Evolutionary conservation across 2,113 vertebrate species (phyloP), one percentile per base, ranked within the genome.

Genomic region (Aplodontia rufa): DNA sequence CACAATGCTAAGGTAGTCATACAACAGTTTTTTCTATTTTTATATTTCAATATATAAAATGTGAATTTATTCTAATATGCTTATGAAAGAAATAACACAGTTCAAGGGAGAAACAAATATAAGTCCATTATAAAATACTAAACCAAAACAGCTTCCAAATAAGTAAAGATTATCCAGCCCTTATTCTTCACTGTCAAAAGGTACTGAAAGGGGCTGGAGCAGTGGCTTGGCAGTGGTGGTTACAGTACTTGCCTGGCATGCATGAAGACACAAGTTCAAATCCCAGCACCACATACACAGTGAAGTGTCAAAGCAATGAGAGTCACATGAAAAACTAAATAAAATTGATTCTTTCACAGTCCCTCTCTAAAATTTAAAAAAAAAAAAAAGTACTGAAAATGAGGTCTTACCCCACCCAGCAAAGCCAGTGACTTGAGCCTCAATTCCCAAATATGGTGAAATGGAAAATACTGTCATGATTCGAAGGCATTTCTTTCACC

Each of bases 301-400:
- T n/a, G n/a, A n/a, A n/a, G n/a, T n/a, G n/a, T n/a, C n/a, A n/a
- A n/a, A n/a, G n/a, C n/a, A n/a, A n/a, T n/a, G n/a, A n/a, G n/a
- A n/a, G n/a, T n/a, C n/a, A n/a, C n/a, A n/a, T n/a, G n/a, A n/a
- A n/a, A n/a, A n/a, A n/a, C n/a, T n/a, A n/a, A n/a, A n/a, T n/a
- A n/a, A n/a, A n/a, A n/a, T n/a, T n/a, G n/a, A n/a, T n/a, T n/a
- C n/a, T n/a, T n/a, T n/a, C n/a, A n/a, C n/a, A n/a, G n/a, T n/a
- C n/a, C n/a, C n/a, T n/a, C n/a, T n/a, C n/a, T n/a, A n/a, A n/a
- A n/a, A n/a, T n/a, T n/a, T n/a, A n/a, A n/a, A n/a, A n/a, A n/a
- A n/a, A n/a, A n/a, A n/a, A 32, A 49, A 93, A 71, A 5, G 45
- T 87, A 14, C 45, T 92, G 75, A 96, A 92, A 87, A 90, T 68